Base-by-base conservation (phyloP, 2,797 vertebrate species). In the Mormyrus hasselquistii region DNA sequence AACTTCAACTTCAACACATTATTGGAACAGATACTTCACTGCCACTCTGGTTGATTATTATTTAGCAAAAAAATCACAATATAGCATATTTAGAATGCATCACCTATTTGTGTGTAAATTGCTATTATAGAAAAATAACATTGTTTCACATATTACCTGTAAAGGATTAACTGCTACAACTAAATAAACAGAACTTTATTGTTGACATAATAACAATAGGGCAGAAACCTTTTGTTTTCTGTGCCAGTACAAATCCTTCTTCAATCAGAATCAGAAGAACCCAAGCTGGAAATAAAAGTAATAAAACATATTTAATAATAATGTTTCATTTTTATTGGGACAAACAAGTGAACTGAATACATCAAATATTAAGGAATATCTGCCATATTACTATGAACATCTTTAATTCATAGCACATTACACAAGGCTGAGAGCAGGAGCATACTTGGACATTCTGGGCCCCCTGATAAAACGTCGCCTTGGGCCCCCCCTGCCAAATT, bases 171-270 rank as follows among this genome's bases (percentile, higher is more conserved):
- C 62, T 0, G 4, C 41, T 41, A 53, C 47, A 53, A 29, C 65
- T 38, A 73, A 14, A 29, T 34, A 38, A 62, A 62, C 10, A 34
- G 29, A 73, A 38, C 34, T 73, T 73, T 73, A 16, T 73, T 73
- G 69, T 73, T 73, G 49, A 55, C 84, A 29, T 73, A 73, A 73
- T 73, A 41, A 82, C 38, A 22, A 47, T 44, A 47, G 6, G 53
- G 84, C 34, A 93, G 90, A 91, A 96, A 99, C 98, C 98, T 98
- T 97, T 97, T 76, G 96, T 97, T 95, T 97, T 98, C 94, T 99
- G 98, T 76, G 98, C 98, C 95, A 99, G 93, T 2, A 97, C 97
- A 88, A 99, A 98, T 47, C 96, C 97, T 94, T 99, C 97, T 93
- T 98, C 97, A 92, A 98, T 96, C 88, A 99, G 95, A 93, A 98